Base-by-base conservation (phyloP, 1,140 invertebrate genomes). In the Goniozus legneri region DNA sequence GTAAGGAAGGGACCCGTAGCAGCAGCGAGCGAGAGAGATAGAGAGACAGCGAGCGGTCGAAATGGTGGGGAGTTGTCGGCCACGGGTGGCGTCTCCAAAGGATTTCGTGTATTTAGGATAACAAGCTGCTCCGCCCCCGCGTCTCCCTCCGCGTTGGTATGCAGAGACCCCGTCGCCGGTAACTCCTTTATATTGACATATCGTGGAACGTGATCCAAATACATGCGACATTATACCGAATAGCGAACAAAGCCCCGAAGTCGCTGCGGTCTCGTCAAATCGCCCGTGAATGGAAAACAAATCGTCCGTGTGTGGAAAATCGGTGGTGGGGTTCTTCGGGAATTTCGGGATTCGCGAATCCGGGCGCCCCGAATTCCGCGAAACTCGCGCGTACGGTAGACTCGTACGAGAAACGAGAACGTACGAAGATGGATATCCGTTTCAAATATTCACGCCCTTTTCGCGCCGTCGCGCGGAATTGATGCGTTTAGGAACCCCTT, bases 61-160 rank as follows among this genome's bases (percentile, higher is more conserved):
- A 56, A 59, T 60, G 62, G 58, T 56, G 50, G 60, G 54, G 44
- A 58, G 49, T n/a, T n/a, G n/a, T n/a, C n/a, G n/a, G n/a, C n/a
- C n/a, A n/a, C n/a, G n/a, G 24, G 24, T 10, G 53, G 59, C 64
- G 52, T 70, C 60, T 68, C 67, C 61, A 65, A 75, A 73, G 69
- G 74, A 75, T 76, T 75, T 75, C 71, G 71, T 75, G 67, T 75
- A 76, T 76, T 76, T 76, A 75, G 74, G 74, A 76, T 76, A 76
- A 76, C 74, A 76, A 76, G 74, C 69, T 60, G 64, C 59, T 65
- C 60, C 61, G 64, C 63, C 63, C 51, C 42, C 47, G 58, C 69
- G 75, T 65, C 60, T 60, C 62, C 63, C 63, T 50, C 42, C 47
- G 58, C 69, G 75, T 76, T 73, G 65, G 71, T 64, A 76, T 75